Conservation (phyloP, 2,113 vertebrate genomes). For the Nycticorax nycticorax region DNA sequence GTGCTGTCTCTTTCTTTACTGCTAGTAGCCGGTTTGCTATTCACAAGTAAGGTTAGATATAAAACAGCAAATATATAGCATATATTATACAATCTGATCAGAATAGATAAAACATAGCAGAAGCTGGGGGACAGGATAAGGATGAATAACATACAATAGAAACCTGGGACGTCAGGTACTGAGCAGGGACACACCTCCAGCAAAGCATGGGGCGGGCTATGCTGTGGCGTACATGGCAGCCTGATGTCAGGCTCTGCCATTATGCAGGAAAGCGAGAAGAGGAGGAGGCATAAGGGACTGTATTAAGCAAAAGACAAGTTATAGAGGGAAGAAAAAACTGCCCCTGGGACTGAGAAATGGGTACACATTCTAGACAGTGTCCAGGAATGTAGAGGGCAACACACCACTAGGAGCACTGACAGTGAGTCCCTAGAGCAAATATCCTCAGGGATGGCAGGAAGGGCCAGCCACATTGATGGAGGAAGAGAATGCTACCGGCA, state of each 20-base stretch:
- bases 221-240: fast-evolving
- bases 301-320: background rate
- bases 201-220: background rate
- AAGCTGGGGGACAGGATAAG: background rate
- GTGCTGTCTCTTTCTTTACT: background rate
- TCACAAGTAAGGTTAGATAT: background rate
- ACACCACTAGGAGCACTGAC: background rate
- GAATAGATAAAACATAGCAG: background rate
- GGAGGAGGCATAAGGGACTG: background rate
- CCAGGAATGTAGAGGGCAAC: background rate
- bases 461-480: background rate
- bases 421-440: background rate
- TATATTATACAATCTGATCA: background rate
- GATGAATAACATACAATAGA: background rate
- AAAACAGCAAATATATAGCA: background rate
- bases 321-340: background rate
- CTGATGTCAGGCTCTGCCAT: background rate
- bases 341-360: background rate
- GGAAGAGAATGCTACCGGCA: background rate
- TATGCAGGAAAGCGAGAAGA: background rate
- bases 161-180: background rate
- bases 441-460: background rate
- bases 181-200: background rate
- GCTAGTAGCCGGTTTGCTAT: background rate
- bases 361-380: background rate